Conservation (phyloP, 2,797 vertebrate genomes). For the Acanthornis magna region DNA sequence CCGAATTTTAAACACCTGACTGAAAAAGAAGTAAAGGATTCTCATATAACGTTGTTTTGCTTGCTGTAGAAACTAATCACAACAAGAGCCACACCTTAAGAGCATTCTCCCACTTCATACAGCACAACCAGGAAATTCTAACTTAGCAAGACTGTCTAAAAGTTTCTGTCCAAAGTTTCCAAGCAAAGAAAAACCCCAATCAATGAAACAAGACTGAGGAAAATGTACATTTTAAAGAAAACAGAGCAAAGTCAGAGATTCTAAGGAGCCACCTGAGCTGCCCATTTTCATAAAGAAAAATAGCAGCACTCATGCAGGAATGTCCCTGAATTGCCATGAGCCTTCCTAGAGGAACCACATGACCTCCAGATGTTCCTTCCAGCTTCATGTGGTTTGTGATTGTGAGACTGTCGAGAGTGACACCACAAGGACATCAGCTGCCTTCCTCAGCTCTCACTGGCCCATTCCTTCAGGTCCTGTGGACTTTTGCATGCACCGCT, state of each 20-base stretch:
- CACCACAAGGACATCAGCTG: neutral
- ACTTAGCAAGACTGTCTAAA: fast-evolving
- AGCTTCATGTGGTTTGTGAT: neutral
- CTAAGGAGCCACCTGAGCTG: neutral
- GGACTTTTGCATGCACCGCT: neutral
- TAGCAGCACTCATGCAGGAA: neutral
- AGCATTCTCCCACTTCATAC: neutral
- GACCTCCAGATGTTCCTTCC: neutral
- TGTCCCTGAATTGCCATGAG: fast-evolving
- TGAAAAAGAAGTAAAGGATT: neutral
- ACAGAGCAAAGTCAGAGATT: neutral
- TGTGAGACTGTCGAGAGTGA: neutral
- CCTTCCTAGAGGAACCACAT: neutral
- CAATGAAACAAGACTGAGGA: neutral
- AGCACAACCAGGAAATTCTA: neutral
- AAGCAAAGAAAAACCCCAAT: neutral
- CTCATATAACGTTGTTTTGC: neutral
- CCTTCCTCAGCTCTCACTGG: neutral
- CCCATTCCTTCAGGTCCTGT: neutral
- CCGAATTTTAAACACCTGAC: neutral
- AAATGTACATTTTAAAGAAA: neutral
- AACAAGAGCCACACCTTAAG: neutral
- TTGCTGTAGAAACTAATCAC: neutral
- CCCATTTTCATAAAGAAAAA: neutral
- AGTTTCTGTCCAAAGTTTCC: neutral